Conservation (phyloP, 2,888 invertebrate genomes). For the Tethea ocularis region DNA sequence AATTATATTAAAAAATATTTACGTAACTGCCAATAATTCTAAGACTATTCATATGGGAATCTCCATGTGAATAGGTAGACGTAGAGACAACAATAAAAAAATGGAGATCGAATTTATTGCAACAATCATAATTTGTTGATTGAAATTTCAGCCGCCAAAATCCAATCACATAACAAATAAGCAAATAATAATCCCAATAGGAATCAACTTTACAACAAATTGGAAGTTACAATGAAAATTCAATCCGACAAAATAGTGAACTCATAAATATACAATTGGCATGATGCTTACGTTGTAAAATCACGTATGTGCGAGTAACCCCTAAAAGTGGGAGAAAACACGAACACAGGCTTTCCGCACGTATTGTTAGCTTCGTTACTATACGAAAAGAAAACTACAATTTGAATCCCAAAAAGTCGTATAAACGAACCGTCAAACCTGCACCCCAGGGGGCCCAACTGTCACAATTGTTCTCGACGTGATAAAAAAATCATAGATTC, state of each 20-base stretch:
- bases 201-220: slow-evolving; percentile 25
- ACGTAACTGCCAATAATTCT: too few relatives aligned
- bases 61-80: too few relatives aligned
- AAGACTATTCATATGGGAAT: too few relatives aligned
- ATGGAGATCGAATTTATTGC: too few relatives aligned
- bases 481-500: slow-evolving; percentile 50
- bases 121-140: not conserved
- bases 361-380: slow-evolving; percentile 79
- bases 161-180: not conserved
- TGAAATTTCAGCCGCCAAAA: not conserved
- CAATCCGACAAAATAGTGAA: slow-evolving; percentile 64
- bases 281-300: slow-evolving; percentile 69
- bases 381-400: slow-evolving; percentile 71
- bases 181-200: slow-evolving; percentile 23
- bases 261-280: slow-evolving; percentile 83
- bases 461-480: slow-evolving; percentile 56
- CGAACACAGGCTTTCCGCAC: slow-evolving; percentile 68
- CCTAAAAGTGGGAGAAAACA: slow-evolving; percentile 65
- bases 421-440: slow-evolving; percentile 78
- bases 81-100: too few relatives aligned
- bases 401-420: slow-evolving; percentile 73
- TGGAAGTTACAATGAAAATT: slow-evolving; percentile 39
- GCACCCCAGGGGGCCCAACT: slow-evolving; percentile 57
- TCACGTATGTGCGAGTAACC: slow-evolving; percentile 68
- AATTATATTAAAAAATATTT: too few relatives aligned